A percentile compares a stretch with the other conserved stretches of the same genome.
Conservation (phyloP, 2,113 vertebrate genomes). For the Lepidothrix coronata region DNA sequence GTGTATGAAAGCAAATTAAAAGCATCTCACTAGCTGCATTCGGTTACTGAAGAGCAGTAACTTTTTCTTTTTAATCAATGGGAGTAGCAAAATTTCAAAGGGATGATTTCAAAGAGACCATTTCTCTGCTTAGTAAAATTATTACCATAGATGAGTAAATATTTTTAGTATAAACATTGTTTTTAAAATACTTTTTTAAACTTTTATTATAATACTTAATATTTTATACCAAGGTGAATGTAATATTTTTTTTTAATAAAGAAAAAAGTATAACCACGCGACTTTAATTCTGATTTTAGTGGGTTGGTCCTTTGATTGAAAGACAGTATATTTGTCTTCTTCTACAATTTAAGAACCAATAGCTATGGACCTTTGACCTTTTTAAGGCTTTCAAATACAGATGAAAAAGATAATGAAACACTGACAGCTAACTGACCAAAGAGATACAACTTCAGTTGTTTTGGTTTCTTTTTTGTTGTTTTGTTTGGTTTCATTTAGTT, state of each 20-base stretch:
- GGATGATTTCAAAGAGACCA: not conserved
- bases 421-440: not conserved
- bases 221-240: not conserved
- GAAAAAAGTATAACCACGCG: accelerated
- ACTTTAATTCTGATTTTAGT: not conserved
- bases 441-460: accelerated
- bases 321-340: not conserved
- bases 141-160: not conserved
- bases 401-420: not conserved
- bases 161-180: not conserved
- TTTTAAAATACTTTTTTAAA: not conserved
- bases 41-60: conserved; percentile 4
- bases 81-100: conserved; percentile 22
- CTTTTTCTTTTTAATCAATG: not conserved
- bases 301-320: not conserved
- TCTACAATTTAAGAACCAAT: not conserved
- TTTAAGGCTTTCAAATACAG: not conserved
- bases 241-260: not conserved
- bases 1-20: conserved; percentile 28
- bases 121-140: conserved; percentile 1
- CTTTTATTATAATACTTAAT: not conserved
- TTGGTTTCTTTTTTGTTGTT: not conserved
- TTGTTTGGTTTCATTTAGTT: not conserved
- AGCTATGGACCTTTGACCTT: not conserved
- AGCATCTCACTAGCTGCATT: not conserved